Evolutionary conservation across 2,113 vertebrate genomes (phyloP).

Genomic region (Pholis gunnellus): DNA sequence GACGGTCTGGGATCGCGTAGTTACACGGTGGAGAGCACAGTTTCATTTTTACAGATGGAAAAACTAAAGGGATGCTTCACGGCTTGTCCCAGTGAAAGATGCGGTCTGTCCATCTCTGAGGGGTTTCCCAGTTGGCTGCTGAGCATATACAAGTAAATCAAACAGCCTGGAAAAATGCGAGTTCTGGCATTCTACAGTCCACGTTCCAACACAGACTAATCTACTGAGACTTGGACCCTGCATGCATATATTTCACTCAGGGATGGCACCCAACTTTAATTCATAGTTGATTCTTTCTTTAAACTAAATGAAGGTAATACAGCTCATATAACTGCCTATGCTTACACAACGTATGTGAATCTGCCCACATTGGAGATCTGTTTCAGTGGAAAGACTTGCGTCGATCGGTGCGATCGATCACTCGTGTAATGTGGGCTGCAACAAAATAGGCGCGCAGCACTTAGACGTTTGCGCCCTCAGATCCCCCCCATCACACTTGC

Average conservation of each 20-base stretch:
- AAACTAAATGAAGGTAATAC: neutral
- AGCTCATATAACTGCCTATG: neutral
- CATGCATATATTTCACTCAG: neutral
- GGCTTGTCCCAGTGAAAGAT: slow-evolving; percentile 64
- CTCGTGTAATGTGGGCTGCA: neutral
- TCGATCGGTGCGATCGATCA: neutral
- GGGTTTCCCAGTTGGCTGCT: slow-evolving; percentile 43
- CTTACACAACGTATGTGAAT: neutral
- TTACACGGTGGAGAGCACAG: slow-evolving; percentile 68
- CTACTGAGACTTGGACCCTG: neutral
- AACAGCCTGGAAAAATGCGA: slow-evolving; percentile 21
- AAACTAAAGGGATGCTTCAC: slow-evolving; percentile 65
- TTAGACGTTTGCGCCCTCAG: neutral
- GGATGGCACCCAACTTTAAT: neutral
- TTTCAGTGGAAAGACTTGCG: neutral
- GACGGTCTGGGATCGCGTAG: slow-evolving; percentile 65
- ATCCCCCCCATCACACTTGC: neutral
- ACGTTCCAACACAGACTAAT: neutral
- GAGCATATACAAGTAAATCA: slow-evolving; percentile 23
- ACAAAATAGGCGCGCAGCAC: neutral
- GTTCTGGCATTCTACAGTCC: slow-evolving; percentile 4
- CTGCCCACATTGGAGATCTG: neutral
- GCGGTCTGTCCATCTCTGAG: slow-evolving; percentile 55
- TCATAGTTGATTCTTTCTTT: neutral
- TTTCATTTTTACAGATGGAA: slow-evolving; percentile 69